Evolutionary conservation across 2,888 invertebrate genomes (phyloP).

Genomic region (Drosophila tripunctata): DNA sequence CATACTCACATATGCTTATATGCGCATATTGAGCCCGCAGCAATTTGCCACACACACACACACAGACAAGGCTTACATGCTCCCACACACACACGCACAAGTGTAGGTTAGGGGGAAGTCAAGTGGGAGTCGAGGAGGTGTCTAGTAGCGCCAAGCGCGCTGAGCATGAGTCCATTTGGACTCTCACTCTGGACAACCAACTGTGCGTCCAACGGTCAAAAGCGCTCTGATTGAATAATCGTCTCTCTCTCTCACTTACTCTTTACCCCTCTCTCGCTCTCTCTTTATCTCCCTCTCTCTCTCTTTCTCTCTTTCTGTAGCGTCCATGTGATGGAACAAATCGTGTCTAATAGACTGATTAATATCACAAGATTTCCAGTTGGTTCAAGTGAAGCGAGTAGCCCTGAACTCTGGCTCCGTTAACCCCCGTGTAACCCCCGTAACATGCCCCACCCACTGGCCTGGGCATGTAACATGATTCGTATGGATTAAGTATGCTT

Average conservation of each 20-base stretch:
- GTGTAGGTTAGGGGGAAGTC: neutral
- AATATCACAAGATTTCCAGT: conserved; percentile 73
- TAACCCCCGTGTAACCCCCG: neutral
- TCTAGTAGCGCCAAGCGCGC: neutral
- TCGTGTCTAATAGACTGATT: conserved; percentile 81
- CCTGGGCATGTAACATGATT: conserved; percentile 72
- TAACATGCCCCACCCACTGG: neutral
- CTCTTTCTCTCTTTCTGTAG: no score
- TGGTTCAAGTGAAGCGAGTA: conserved; percentile 56
- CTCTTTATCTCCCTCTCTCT: neutral
- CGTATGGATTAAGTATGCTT: conserved; percentile 80
- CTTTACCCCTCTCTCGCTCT: neutral
- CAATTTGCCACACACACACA: conserved; percentile 28
- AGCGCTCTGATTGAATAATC: conserved; percentile 76
- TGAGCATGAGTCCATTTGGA: neutral
- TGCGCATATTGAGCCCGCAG: conserved; percentile 18
- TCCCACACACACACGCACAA: neutral
- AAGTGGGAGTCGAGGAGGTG: neutral
- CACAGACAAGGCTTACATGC: conserved; percentile 21
- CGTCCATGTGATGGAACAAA: conserved; percentile 62
- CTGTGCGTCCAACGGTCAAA: conserved; percentile 41
- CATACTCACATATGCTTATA: neutral
- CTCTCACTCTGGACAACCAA: conserved; percentile 43
- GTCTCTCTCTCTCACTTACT: conserved; percentile 14
- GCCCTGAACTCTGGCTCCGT: conserved; percentile 34